Evolutionary conservation across 2,888 invertebrate genomes (phyloP).

Genomic region (Neoaliturus tenellus): DNA sequence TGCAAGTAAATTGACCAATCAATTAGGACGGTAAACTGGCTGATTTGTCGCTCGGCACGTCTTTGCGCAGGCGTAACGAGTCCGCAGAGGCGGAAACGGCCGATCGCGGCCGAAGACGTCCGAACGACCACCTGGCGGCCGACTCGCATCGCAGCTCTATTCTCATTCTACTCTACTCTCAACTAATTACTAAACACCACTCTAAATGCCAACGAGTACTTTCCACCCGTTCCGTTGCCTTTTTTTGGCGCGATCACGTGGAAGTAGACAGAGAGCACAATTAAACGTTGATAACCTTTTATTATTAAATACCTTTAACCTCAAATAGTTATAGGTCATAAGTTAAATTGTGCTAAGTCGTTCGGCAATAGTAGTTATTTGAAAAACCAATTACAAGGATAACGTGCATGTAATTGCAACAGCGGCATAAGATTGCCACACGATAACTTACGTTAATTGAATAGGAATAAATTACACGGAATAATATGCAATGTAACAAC

Average conservation of each 20-base stretch:
- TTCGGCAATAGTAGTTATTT: neutral
- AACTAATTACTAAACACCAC: conserved; percentile 34
- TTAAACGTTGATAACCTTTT: conserved; percentile 20
- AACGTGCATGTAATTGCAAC: conserved; percentile 23
- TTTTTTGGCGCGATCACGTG: neutral
- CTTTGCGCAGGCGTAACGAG: conserved; percentile 21
- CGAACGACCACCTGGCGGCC: conserved; percentile 16
- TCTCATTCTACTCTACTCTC: conserved; percentile 35
- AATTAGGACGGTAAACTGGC: neutral
- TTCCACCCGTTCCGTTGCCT: conserved; percentile 9
- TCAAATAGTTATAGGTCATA: neutral
- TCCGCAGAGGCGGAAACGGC: neutral
- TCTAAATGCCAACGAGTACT: conserved; percentile 20
- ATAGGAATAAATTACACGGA: conserved; percentile 31
- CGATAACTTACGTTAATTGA: conserved; percentile 29
- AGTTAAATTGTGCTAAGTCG: neutral
- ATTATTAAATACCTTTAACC: conserved; percentile 31
- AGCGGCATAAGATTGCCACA: neutral
- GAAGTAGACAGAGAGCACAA: neutral
- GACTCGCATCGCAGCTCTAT: neutral
- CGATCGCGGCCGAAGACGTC: neutral
- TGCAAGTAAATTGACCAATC: neutral
- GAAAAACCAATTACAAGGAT: conserved; percentile 28
- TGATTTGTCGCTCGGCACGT: neutral
- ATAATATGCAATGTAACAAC: conserved; percentile 29